phyloP scores from a whole-genome alignment of 2,888 invertebrate genomes.

The Aspidiotus destructor region DNA sequence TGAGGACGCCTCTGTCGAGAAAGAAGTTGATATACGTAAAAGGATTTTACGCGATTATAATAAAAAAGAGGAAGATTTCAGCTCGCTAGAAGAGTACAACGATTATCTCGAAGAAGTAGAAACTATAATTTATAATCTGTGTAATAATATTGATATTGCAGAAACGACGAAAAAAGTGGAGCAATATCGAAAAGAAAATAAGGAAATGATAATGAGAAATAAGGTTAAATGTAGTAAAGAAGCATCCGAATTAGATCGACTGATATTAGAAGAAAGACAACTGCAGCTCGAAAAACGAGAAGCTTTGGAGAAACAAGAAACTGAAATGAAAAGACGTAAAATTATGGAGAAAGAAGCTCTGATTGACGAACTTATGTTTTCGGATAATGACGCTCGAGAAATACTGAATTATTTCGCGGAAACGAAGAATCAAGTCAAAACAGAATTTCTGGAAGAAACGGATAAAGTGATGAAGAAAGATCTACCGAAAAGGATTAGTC shows the following conservation, averaged over 20 bases:
- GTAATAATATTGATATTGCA: slow-evolving; percentile 77
- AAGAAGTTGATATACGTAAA: slow-evolving; percentile 91
- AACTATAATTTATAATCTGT: slow-evolving; percentile 78
- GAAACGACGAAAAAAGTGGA: slow-evolving; percentile 83
- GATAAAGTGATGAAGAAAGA: slow-evolving; percentile 32
- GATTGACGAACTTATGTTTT: slow-evolving; percentile 91
- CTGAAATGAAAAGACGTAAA: slow-evolving; percentile 67
- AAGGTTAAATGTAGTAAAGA: slow-evolving; percentile 57
- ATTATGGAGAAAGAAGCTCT: slow-evolving; percentile 79
- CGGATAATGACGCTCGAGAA: slow-evolving; percentile 77
- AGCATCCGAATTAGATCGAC: slow-evolving; percentile 61
- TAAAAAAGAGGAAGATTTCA: slow-evolving; percentile 90
- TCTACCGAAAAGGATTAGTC: slow-evolving; percentile 45
- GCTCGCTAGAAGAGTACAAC: slow-evolving; percentile 72
- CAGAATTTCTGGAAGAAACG: slow-evolving; percentile 48
- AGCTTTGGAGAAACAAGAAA: slow-evolving; percentile 58
- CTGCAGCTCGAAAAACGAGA: slow-evolving; percentile 63
- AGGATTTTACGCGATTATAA: slow-evolving; percentile 83
- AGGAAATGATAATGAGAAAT: slow-evolving; percentile 69
- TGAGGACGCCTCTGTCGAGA: slow-evolving; percentile 92
- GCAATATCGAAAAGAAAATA: slow-evolving; percentile 82
- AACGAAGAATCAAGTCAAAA: slow-evolving; percentile 47
- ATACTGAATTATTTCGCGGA: slow-evolving; percentile 70
- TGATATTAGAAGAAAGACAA: slow-evolving; percentile 70
- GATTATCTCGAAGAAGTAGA: slow-evolving; percentile 95